These are phyloP conservation scores for Drosophila ficusphila DNA, from an alignment of 1,140 invertebrate genomes.

Conservation along the genomic window DNA sequence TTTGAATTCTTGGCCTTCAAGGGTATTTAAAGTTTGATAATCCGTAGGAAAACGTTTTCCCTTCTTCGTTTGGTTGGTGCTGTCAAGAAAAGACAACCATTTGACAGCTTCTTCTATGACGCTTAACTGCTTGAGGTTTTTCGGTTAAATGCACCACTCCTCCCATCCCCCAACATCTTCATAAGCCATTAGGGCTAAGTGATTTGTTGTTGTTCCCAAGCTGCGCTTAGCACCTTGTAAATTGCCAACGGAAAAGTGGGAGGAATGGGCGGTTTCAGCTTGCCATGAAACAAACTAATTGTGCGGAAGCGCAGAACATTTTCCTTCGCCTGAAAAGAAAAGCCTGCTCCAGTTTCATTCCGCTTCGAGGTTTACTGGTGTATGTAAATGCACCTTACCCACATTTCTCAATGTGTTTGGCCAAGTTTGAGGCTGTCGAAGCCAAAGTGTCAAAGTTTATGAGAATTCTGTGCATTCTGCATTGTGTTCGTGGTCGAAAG, in stretches of 20 bases:
- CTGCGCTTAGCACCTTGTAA: conserved; percentile 65
- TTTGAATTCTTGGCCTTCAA: background rate
- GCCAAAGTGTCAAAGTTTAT: conserved; percentile 72
- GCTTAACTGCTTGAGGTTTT: conserved; percentile 80
- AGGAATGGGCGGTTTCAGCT: background rate
- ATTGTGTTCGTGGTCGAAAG: conserved; percentile 51
- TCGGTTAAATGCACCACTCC: conserved; percentile 67
- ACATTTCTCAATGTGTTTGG: conserved; percentile 13
- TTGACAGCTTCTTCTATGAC: conserved; percentile 64
- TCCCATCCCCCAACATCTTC: conserved; percentile 32
- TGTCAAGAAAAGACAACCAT: conserved; percentile 68
- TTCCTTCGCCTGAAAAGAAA: conserved; percentile 22
- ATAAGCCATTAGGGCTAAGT: conserved; percentile 81
- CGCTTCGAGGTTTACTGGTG: conserved; percentile 4
- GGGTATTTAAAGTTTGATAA: background rate
- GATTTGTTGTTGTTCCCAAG: conserved; percentile 73
- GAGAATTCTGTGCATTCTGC: conserved; percentile 37
- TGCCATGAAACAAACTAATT: conserved; percentile 64
- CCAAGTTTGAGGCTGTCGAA: conserved; percentile 26
- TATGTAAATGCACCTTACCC: background rate
- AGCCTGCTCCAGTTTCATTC: conserved; percentile 61
- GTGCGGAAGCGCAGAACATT: conserved; percentile 65
- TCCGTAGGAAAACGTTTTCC: background rate
- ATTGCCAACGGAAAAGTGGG: conserved; percentile 49
- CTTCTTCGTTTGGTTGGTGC: background rate